phyloP scores from a whole-genome alignment of 2,113 vertebrate species.

The Aldabrachelys gigantea region DNA sequence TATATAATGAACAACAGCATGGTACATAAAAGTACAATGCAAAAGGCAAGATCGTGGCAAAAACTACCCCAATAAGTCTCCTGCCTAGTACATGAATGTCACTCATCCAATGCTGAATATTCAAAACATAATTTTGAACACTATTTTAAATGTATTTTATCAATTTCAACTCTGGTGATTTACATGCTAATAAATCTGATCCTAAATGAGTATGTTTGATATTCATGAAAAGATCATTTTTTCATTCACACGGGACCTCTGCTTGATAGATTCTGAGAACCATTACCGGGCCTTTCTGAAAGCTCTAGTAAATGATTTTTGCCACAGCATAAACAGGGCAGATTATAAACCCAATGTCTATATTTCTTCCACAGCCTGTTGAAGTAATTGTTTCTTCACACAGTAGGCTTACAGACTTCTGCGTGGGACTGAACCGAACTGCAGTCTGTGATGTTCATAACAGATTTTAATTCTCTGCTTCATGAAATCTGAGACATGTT shows the following conservation, averaged over 20 bases:
- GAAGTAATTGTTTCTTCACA: constrained; percentile 31
- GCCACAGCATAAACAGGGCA: constrained; percentile 28
- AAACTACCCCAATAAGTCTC: not conserved
- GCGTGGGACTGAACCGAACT: not conserved
- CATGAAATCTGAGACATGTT: not conserved
- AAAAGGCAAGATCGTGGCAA: not conserved
- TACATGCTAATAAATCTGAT: not conserved
- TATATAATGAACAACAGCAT: not conserved
- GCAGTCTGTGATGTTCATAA: not conserved
- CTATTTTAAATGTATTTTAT: not conserved
- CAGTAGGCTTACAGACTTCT: not conserved
- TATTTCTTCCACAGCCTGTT: constrained; percentile 7
- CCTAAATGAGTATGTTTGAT: not conserved
- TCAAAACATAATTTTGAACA: not conserved
- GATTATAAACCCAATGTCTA: not conserved
- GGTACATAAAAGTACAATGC: not conserved
- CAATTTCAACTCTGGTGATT: not conserved
- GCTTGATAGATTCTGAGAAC: constrained; percentile 30
- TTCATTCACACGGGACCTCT: constrained; percentile 19
- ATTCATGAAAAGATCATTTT: constrained; percentile 1
- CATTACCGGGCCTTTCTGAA: constrained; percentile 14
- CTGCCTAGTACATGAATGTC: not conserved
- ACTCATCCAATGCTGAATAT: not conserved
- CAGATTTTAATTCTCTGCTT: constrained; percentile 44
- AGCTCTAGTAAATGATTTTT: constrained; percentile 43